Evolutionary conservation across 2,888 invertebrate genomes (phyloP).

Genomic region (Thumatha senex): DNA sequence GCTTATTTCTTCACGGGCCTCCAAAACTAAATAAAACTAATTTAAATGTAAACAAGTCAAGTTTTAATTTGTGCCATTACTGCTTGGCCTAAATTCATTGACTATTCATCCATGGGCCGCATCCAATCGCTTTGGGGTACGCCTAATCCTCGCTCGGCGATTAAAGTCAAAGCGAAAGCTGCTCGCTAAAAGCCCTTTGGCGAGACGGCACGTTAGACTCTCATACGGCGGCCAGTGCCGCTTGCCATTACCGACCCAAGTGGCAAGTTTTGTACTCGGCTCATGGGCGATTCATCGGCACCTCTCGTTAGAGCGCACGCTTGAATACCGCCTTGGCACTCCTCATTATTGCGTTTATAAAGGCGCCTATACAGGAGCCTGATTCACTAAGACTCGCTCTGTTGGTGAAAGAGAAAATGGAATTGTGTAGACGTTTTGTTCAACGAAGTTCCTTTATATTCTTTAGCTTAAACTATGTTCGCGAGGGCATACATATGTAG

Average conservation of each 20-base stretch:
- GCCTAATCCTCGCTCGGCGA: conserved; percentile 60
- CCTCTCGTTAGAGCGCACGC: conserved; percentile 74
- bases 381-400: conserved; percentile 77
- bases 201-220: conserved; percentile 41
- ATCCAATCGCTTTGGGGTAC: conserved; percentile 60
- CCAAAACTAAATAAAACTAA: conserved; percentile 20
- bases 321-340: conserved; percentile 79
- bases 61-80: conserved; percentile 42
- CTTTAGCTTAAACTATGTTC: conserved; percentile 47
- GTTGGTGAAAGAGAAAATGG: conserved; percentile 80
- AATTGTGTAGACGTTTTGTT: conserved; percentile 79
- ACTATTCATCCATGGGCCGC: conserved; percentile 66
- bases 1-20: too few species aligned
- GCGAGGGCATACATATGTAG: conserved; percentile 44
- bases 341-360: conserved; percentile 83
- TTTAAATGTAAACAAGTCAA: conserved; percentile 33
- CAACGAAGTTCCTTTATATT: conserved; percentile 64
- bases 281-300: conserved; percentile 79
- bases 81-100: conserved; percentile 66
- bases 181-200: conserved; percentile 73
- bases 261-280: conserved; percentile 78
- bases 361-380: conserved; percentile 74
- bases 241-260: conserved; percentile 62
- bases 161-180: conserved; percentile 72
- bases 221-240: conserved; percentile 35